Base-by-base conservation (phyloP, 2,888 invertebrate species). In the Glomeris marginata region DNA sequence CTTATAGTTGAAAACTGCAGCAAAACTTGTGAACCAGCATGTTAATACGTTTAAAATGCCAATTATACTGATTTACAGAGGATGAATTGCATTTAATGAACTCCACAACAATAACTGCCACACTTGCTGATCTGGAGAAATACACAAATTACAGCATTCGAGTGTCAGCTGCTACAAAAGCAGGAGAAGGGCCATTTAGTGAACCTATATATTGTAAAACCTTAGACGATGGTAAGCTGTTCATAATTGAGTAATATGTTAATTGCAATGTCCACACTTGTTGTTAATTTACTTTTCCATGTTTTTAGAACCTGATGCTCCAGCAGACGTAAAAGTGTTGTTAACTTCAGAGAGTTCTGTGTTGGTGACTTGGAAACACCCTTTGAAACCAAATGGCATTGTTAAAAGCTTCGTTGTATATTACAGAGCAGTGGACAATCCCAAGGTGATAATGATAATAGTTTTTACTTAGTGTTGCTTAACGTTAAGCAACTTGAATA, bases 131-230 rank as follows among this genome's bases (percentile, higher is more conserved):
- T 49, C 74, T 95, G 49, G 85, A 87, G 67, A 92, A 91, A 67
- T 92, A 81, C 70, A 94, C 92, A 2, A 94, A 95, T 71, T 95
- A 94, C 69, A 92, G 90, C 52, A 87, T 95, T 80, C 90, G 92
- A 74, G 90, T 95, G 35, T 71, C 92, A 59, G 92, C 94, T 16
- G 92, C 83, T 61, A 94, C 94, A 5, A 83, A 88, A 50, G 92
- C 91, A 56, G 95, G 95, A 10, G 92, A 94, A 66, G 94, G 94
- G 54, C 91, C 90, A 41, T 78, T 87, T 58, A 82, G 84, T 58
- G 74, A 76, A 15, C 82, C 86, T 6, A 85, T 92, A 59, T 87
- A 87, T 67, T 90, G 92, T 66, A 84, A 84, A 71, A 94, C 94
- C 44, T 87, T 90, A 72, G 91, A 92, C 71, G 94, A 94, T 69